Evolutionary conservation across 2,888 invertebrate genomes (phyloP).

Genomic region (Empis livida): DNA sequence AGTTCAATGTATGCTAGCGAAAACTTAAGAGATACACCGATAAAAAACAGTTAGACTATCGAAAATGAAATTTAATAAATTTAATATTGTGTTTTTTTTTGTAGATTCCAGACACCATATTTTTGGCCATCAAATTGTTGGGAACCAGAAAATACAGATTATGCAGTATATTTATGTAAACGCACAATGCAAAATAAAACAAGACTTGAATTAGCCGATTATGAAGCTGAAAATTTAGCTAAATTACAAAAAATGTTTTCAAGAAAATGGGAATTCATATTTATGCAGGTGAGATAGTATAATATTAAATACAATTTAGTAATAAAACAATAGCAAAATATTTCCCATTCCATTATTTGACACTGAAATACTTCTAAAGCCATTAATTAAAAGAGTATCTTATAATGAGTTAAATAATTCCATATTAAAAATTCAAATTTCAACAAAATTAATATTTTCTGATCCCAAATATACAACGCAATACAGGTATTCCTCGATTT

Average conservation of each 20-base stretch:
- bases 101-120: slow-evolving; percentile 89
- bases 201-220: slow-evolving; percentile 90
- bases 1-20: too few relatives aligned
- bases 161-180: slow-evolving; percentile 98
- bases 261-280: slow-evolving; percentile 99
- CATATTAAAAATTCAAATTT: too few relatives aligned
- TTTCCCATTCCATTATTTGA: neutral
- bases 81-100: slow-evolving; percentile 8
- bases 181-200: slow-evolving; percentile 99
- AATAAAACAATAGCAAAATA: neutral
- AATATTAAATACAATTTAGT: neutral
- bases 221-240: slow-evolving; percentile 96
- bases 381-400: too few relatives aligned
- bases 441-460: too few relatives aligned
- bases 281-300: slow-evolving; percentile 88
- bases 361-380: too few relatives aligned
- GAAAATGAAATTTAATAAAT: neutral
- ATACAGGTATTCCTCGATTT: too few relatives aligned
- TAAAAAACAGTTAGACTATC: too few relatives aligned
- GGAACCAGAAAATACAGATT: slow-evolving; percentile 99
- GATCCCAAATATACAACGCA: too few relatives aligned
- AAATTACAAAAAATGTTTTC: slow-evolving; percentile 98
- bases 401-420: too few relatives aligned
- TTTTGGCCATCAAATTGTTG: slow-evolving; percentile 99
- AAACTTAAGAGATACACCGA: too few relatives aligned